Evolutionary conservation across 2,888 invertebrate genomes (phyloP).

Genomic region (Tetheella fluctuosa): DNA sequence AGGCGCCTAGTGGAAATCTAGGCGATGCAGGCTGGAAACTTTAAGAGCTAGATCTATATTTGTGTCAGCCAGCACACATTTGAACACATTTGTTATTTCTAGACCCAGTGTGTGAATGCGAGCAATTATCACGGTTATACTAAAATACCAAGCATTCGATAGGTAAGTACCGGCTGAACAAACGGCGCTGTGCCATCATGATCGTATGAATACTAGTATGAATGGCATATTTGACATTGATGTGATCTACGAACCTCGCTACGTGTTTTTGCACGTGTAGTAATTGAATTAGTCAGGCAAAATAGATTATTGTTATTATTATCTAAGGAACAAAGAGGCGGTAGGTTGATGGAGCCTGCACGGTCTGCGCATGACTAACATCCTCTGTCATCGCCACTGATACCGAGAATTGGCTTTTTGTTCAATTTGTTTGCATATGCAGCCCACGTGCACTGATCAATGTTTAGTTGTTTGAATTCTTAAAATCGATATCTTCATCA

Average conservation of each 20-base stretch:
- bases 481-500: conserved; percentile 12
- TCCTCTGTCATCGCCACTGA: conserved; percentile 43
- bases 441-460: conserved; percentile 39
- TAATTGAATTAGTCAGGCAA: conserved; percentile 10
- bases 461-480: conserved; percentile 31
- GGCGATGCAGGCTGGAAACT: not conserved
- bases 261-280: conserved; percentile 10
- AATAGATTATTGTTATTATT: conserved; percentile 1
- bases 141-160: conserved; percentile 26
- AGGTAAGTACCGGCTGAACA: conserved; percentile 37
- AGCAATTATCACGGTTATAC: conserved; percentile 39
- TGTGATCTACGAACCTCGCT: conserved; percentile 6
- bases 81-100: conserved; percentile 28
- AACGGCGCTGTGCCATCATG: conserved; percentile 29
- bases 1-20: conserved; percentile 5
- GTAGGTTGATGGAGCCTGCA: conserved; percentile 40
- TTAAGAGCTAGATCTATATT: conserved; percentile 1
- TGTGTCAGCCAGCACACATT: conserved; percentile 10
- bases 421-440: conserved; percentile 37
- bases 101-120: conserved; percentile 33
- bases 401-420: conserved; percentile 48
- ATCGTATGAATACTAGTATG: conserved; percentile 28
- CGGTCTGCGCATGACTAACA: conserved; percentile 49
- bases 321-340: conserved; percentile 16
- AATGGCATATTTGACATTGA: conserved; percentile 66